Evolutionary conservation across 1,140 invertebrate species (phyloP).

Genomic region (Drepana arcuata): DNA sequence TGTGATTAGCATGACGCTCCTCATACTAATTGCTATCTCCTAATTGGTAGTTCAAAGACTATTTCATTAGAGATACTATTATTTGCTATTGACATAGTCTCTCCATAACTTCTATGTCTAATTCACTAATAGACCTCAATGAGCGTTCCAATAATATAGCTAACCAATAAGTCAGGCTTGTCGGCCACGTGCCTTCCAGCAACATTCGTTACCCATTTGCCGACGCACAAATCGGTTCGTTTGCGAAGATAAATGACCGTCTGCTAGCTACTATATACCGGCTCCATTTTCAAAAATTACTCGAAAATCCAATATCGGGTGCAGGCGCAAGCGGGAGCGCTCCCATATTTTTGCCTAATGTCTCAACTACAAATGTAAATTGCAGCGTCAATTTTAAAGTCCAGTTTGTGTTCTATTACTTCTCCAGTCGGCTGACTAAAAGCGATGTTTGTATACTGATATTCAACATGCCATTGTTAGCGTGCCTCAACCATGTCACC

Average conservation of each 20-base stretch:
- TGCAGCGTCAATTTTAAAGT: constrained; percentile 5
- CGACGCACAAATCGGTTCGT: constrained; percentile 66
- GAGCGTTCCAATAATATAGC: constrained; percentile 32
- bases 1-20: no score
- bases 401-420: constrained; percentile 6
- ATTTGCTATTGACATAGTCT: no score
- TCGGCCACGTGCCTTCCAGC: constrained; percentile 44
- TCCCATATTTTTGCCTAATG: constrained; percentile 26
- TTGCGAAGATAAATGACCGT: constrained; percentile 66
- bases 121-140: constrained; percentile 47
- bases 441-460: constrained; percentile 27
- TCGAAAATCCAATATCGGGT: constrained; percentile 45
- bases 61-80: no score
- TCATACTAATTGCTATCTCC: no score
- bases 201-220: constrained; percentile 60
- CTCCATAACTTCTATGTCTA: no score
- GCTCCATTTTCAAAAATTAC: constrained; percentile 61
- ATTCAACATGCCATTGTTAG: constrained; percentile 30
- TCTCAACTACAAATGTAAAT: no score
- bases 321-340: constrained; percentile 21
- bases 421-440: constrained; percentile 18
- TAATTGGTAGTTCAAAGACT: no score
- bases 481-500: constrained; percentile 33
- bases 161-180: constrained; percentile 49
- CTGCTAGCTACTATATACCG: constrained; percentile 37